A percentile compares a stretch with the other conserved stretches of the same genome.
phyloP scores from a whole-genome alignment of 2,113 vertebrate genomes.

The Vicugna pacos region DNA sequence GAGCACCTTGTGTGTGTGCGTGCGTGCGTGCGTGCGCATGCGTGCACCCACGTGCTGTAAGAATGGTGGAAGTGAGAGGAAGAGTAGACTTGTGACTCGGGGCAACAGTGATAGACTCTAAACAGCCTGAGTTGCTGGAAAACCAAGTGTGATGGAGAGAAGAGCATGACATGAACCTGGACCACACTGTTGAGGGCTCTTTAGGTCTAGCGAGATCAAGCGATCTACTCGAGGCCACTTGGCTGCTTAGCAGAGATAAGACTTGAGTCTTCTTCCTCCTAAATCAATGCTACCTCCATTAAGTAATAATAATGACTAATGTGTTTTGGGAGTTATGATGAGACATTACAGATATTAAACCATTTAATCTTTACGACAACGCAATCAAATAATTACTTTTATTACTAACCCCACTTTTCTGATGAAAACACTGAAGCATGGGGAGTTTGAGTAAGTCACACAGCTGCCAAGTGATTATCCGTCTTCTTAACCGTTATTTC shows the following conservation, averaged over 20 bases:
- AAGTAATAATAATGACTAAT: background rate
- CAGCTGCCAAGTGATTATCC: background rate
- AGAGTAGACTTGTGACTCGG: background rate
- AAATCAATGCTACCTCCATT: background rate
- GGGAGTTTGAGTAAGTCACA: background rate
- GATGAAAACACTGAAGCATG: background rate
- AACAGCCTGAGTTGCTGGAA: background rate
- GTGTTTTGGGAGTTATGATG: too few relatives aligned
- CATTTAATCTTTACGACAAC: background rate
- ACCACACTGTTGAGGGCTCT: background rate
- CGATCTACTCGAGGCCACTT: background rate
- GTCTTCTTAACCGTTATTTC: background rate
- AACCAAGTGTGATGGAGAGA: background rate
- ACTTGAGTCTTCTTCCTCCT: background rate
- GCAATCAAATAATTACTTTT: background rate
- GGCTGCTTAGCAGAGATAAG: background rate
- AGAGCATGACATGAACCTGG: background rate
- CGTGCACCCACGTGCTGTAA: too few relatives aligned
- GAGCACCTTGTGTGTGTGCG: background rate
- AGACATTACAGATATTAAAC: background rate
- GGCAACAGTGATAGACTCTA: background rate
- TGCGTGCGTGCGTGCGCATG: background rate
- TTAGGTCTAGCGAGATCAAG: background rate
- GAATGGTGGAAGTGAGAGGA: accelerated
- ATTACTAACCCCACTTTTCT: background rate